Evolutionary conservation across 2,113 vertebrate species (phyloP).

Genomic region (Picathartes gymnocephalus): DNA sequence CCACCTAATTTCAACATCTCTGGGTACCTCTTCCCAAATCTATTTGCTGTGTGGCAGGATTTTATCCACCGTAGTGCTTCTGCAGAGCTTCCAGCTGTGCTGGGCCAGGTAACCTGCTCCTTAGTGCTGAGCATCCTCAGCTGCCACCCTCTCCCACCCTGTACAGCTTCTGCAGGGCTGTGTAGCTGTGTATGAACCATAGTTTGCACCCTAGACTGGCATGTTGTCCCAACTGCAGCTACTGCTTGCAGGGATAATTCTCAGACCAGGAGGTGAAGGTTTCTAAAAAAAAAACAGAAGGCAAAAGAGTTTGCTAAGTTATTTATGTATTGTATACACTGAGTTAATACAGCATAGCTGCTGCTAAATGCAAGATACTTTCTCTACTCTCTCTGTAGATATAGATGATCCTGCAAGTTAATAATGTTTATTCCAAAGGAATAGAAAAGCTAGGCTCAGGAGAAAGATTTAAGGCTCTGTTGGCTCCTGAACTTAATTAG

Average conservation of each 20-base stretch:
- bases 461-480: neutral
- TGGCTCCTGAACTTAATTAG: conserved; percentile 21
- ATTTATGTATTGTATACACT: neutral
- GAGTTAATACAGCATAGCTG: neutral
- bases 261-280: neutral
- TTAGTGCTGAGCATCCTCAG: neutral
- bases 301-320: neutral
- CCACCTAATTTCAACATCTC: neutral
- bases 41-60: neutral
- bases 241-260: neutral
- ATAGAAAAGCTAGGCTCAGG: neutral
- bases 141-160: neutral
- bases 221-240: neutral
- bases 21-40: neutral
- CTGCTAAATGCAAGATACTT: neutral
- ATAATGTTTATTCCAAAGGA: neutral
- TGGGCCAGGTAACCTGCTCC: neutral
- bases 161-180: neutral
- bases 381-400: neutral
- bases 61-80: neutral
- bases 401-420: neutral
- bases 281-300: neutral
- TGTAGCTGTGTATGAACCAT: neutral
- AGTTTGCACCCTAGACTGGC: neutral
- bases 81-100: neutral